These are phyloP conservation scores for Eristalis arbustorum DNA, from an alignment of 2,888 invertebrate genomes.

Conservation along the genomic window DNA sequence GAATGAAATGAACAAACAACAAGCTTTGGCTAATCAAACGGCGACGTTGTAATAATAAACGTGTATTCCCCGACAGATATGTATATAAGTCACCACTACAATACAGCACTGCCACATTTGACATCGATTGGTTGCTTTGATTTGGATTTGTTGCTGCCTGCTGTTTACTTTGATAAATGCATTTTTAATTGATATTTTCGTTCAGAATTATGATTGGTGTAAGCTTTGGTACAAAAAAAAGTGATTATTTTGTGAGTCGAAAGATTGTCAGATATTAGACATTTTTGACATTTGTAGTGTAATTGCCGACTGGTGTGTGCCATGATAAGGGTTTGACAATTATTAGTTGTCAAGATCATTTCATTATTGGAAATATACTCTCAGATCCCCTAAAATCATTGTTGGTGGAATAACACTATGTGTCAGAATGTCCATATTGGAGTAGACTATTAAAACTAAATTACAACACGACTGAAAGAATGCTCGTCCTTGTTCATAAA, in stretches of 20 bases:
- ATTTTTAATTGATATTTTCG: conserved; percentile 58
- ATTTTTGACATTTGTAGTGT: background rate
- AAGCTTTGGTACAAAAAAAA: background rate
- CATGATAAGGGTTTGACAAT: background rate
- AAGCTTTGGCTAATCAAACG: conserved; percentile 11
- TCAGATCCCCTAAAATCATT: background rate
- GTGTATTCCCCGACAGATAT: background rate
- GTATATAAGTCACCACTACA: background rate
- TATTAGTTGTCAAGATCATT: background rate
- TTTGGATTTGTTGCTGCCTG: conserved; percentile 1
- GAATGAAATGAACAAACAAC: conserved; percentile 22
- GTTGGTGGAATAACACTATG: background rate
- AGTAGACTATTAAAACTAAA: background rate
- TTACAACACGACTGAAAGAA: background rate
- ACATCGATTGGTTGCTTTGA: background rate
- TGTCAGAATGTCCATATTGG: background rate
- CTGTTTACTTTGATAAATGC: conserved; percentile 53
- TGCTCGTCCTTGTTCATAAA: too few relatives aligned
- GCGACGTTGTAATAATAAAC: conserved; percentile 14
- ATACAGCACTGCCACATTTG: conserved; percentile 5
- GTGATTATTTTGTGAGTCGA: background rate
- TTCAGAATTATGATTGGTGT: background rate
- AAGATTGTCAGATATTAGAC: background rate
- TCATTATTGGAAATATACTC: background rate
- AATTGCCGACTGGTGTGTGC: background rate